Base-by-base conservation (phyloP, 2,113 vertebrate species). In the Myiopsitta monachus region DNA sequence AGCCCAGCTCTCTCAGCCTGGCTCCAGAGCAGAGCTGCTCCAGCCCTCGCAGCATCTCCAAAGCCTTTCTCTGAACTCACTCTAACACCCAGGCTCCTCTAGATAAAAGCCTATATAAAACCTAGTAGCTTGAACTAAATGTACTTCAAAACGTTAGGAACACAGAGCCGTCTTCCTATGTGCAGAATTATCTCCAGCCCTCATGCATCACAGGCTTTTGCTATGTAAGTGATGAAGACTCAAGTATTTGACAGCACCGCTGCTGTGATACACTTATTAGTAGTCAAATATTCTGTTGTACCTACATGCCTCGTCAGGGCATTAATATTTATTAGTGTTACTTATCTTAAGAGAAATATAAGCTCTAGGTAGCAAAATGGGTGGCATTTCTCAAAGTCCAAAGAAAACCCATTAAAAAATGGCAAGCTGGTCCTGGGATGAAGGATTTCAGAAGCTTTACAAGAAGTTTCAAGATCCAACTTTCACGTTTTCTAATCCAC, bases 401-500 rank as follows among this genome's bases (percentile, higher is more conserved):
- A 47, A 47, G 15, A 74, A 74, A 43, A 2, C 1, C 66, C 8
- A 62, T 41, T 10, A 14, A 59, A 77, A 90, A 92, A 88, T 18
- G 6, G 18, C n/a, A 72, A 92, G 68, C 33, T 33, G 47, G 22
- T 77, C 43, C 47, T 6, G 2, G 33, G 52, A 63, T 69, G 33
- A 80, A 89, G 52, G 81, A 64, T 77, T 95, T 55, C 59, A 83
- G 72, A 55, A 93, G 44, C 80, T 87, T 93, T 70, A 89, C 14
- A 26, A 69, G 46, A 90, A 78, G 26, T 73, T 83, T 79, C 46
- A 83, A 55, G 59, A 89, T 41, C 30, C n/a, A 54, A 83, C 13
- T 21, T 69, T 5, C 1, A 47, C 17, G 13, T 59, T 94, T 86
- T 78, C 52, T 47, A 87, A 86, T 7, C 57, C 33, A 36, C 26